Evolutionary conservation across 92 coral and sea anemone species (phyloP).

Genomic region (Porites divaricata): DNA sequence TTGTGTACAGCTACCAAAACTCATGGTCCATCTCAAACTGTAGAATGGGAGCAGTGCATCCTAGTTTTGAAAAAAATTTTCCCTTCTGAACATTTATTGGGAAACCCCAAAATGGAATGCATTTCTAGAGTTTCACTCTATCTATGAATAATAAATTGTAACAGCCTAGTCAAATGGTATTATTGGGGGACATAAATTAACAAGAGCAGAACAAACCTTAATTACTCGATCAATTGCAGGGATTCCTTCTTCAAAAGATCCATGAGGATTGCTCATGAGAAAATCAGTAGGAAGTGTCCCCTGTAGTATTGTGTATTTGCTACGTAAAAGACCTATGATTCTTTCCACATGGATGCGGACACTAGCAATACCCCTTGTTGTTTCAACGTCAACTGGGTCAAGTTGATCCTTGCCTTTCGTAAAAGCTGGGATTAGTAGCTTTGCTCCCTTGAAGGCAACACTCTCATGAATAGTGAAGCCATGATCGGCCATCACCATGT

Average conservation of each 20-base stretch:
- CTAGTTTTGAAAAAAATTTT: no score
- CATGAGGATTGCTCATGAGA: constrained; percentile 42
- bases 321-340: constrained; percentile 43
- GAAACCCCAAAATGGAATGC: no score
- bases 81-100: neutral
- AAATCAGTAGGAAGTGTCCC: constrained; percentile 42
- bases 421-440: constrained; percentile 42
- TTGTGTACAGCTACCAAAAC: neutral
- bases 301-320: constrained; percentile 44
- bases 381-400: constrained; percentile 57
- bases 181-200: constrained; percentile 35
- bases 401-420: constrained; percentile 51
- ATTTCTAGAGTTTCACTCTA: no score
- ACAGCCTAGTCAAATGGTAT: constrained; percentile 38
- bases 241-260: constrained; percentile 28
- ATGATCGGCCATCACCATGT: constrained; percentile 29
- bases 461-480: constrained; percentile 28
- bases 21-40: constrained; percentile 7
- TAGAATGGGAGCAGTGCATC: neutral
- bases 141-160: no score
- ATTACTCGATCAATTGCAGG: constrained; percentile 45
- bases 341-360: constrained; percentile 53
- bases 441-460: constrained; percentile 43
- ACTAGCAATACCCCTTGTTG: constrained; percentile 57
- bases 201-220: constrained; percentile 52